A percentile compares a stretch with the other conserved stretches of the same genome.
Evolutionary conservation across 2,888 invertebrate species (phyloP).

Genomic region (Gandaritis pyraliata): DNA sequence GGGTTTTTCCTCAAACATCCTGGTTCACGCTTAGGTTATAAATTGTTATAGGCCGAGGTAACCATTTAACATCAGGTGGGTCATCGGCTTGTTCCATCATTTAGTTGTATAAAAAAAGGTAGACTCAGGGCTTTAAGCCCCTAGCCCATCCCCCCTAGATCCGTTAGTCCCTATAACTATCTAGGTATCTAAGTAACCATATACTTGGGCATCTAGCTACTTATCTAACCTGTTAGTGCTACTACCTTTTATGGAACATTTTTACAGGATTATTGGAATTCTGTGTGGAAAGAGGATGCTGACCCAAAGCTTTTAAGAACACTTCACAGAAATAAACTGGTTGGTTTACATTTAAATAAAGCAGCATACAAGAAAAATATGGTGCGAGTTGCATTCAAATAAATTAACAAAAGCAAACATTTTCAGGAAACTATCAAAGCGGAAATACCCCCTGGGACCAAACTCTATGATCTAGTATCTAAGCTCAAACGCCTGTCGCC

Average conservation of each 20-base stretch:
- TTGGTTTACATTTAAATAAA: slow-evolving; percentile 31
- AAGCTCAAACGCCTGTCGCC: slow-evolving; percentile 59
- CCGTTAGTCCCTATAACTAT: too few relatives aligned
- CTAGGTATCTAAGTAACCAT: too few relatives aligned
- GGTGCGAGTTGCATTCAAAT: not conserved
- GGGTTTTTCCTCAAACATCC: too few relatives aligned
- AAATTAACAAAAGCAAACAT: slow-evolving; percentile 2
- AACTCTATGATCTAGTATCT: slow-evolving; percentile 57
- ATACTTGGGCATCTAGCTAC: too few relatives aligned
- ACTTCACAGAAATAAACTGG: slow-evolving; percentile 34
- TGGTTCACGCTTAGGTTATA: too few relatives aligned
- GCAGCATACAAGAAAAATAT: not conserved
- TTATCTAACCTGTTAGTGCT: too few relatives aligned
- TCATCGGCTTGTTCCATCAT: too few relatives aligned
- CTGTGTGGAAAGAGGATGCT: slow-evolving; percentile 63
- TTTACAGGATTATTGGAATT: slow-evolving; percentile 67
- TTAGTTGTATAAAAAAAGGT: too few relatives aligned
- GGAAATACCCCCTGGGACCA: slow-evolving; percentile 59
- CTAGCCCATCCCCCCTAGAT: too few relatives aligned
- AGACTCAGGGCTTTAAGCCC: too few relatives aligned
- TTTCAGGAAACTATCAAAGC: slow-evolving; percentile 56
- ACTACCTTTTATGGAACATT: not conserved
- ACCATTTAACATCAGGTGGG: too few relatives aligned
- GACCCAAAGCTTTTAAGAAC: slow-evolving; percentile 50
- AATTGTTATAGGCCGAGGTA: too few relatives aligned